These are phyloP conservation scores for Actinemys pallida DNA, from an alignment of 2,113 vertebrate genomes.

Conservation along the genomic window DNA sequence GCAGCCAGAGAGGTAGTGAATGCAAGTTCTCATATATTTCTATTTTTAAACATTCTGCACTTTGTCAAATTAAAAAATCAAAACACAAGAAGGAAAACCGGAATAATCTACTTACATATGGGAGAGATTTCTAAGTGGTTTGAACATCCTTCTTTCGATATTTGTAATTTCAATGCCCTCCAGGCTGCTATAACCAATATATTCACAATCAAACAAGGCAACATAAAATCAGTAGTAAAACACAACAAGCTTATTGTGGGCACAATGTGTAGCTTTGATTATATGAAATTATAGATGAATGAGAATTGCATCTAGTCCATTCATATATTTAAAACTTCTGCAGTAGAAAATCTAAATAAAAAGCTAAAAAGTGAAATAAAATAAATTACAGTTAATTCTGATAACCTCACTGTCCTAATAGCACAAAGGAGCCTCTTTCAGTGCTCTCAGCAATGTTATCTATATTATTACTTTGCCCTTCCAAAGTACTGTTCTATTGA, in stretches of 20 bases:
- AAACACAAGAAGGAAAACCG: neutral
- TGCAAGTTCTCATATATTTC: neutral
- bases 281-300: neutral
- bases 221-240: neutral
- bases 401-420: neutral
- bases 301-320: neutral
- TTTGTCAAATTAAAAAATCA: neutral
- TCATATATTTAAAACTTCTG: neutral
- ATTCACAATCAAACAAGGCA: conserved; percentile 40
- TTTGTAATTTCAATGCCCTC: conserved; percentile 94
- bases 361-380: neutral
- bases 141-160: conserved; percentile 95
- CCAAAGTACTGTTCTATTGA: neutral
- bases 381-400: neutral
- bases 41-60: neutral
- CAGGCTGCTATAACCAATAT: conserved; percentile 87
- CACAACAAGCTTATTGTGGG: neutral
- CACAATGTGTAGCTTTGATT: neutral
- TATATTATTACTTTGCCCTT: neutral
- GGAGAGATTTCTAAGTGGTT: conserved; percentile 90
- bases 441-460: neutral
- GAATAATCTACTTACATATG: conserved; percentile 91
- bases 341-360: neutral
- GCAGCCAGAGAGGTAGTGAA: neutral
- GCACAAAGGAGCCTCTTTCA: neutral